Evolutionary conservation across 2,113 vertebrate genomes (phyloP).

Genomic region (Empidonax alnorum): DNA sequence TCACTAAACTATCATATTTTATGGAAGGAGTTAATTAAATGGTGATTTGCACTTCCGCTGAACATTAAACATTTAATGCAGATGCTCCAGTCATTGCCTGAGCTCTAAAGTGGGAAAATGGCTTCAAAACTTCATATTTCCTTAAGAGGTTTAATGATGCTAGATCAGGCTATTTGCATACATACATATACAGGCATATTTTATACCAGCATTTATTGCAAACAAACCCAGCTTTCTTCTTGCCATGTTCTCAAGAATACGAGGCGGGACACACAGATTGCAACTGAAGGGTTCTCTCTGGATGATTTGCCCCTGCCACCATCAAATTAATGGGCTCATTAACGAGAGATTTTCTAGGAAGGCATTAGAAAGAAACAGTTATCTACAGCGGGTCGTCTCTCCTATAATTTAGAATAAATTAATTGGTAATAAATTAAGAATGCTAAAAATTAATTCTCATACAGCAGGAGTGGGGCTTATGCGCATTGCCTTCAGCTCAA

Average conservation of each 20-base stretch:
- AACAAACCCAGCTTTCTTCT: conserved; percentile 36
- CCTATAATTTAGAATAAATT: conserved; percentile 64
- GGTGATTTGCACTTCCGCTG: conserved; percentile 66
- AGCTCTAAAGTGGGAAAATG: conserved; percentile 60
- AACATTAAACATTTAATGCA: conserved; percentile 70
- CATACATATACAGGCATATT: conserved; percentile 51
- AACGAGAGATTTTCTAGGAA: conserved; percentile 61
- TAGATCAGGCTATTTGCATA: conserved; percentile 67
- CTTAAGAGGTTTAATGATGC: conserved; percentile 69
- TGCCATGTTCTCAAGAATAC: conserved; percentile 4
- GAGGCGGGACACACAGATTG: conserved; percentile 31
- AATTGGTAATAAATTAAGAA: conserved; percentile 71
- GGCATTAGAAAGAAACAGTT: conserved; percentile 58
- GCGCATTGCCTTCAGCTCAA: conserved; percentile 31
- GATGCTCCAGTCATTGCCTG: conserved; percentile 64
- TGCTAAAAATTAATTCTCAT: conserved; percentile 61
- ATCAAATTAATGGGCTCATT: conserved; percentile 61
- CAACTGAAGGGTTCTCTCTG: conserved; percentile 54
- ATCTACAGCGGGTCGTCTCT: conserved; percentile 44
- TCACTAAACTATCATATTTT: conserved; percentile 67
- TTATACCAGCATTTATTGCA: conserved; percentile 49
- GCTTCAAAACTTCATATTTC: conserved; percentile 68
- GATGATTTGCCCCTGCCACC: conserved; percentile 61
- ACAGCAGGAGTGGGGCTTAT: conserved; percentile 4
- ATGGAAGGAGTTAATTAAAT: conserved; percentile 72